Percentiles rank a stretch among this genome's conserved stretches.
Evolutionary conservation across 2,797 vertebrate genomes (phyloP).

Genomic region (Thunnus albacares): DNA sequence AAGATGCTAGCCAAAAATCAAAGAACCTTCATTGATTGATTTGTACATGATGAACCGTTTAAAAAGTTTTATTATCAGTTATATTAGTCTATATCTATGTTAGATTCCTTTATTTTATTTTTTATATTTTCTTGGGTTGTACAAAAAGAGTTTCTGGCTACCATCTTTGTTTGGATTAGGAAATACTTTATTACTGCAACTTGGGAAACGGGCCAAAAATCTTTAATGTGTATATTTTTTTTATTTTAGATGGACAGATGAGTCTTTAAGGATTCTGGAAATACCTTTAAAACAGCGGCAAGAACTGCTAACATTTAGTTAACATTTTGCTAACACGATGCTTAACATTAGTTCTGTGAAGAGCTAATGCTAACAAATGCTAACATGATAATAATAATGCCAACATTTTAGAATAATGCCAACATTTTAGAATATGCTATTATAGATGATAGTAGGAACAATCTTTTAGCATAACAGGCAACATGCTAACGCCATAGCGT

Average conservation of each 20-base stretch:
- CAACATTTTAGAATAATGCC: background rate
- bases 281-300: too few species aligned
- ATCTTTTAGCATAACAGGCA: background rate
- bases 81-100: background rate
- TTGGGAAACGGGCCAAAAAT: too few species aligned
- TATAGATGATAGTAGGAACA: background rate
- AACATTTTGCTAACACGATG: too few species aligned
- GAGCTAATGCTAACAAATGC: too few species aligned
- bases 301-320: background rate
- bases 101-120: background rate
- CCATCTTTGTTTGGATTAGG: background rate
- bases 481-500: constrained; percentile 10
- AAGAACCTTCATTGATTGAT: too few species aligned
- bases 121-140: background rate
- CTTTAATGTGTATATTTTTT: too few species aligned
- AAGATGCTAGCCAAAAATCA: too few species aligned
- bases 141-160: background rate
- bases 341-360: background rate
- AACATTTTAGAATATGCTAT: background rate
- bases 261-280: too few species aligned
- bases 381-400: background rate
- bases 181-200: too few species aligned
- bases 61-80: background rate
- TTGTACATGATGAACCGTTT: too few species aligned
- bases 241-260: too few species aligned